phyloP scores from a whole-genome alignment of 2,888 invertebrate species.

The Aplocera efformata region DNA sequence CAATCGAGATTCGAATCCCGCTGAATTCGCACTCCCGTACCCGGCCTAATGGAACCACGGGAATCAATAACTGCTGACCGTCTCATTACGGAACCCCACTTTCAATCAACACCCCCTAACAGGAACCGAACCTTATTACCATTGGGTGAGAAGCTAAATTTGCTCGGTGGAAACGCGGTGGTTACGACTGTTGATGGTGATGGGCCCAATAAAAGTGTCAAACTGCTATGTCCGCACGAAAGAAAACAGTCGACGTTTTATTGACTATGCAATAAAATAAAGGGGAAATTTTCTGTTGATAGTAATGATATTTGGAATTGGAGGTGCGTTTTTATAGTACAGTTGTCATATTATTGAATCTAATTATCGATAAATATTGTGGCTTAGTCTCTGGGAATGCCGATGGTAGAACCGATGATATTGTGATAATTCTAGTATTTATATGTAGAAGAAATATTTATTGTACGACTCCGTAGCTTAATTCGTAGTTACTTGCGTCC shows the following conservation, averaged over 20 bases:
- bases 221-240: constrained; percentile 46
- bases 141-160: constrained; percentile 9
- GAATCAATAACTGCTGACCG: constrained; percentile 78
- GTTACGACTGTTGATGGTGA: constrained; percentile 18
- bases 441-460: no score
- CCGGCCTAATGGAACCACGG: constrained; percentile 41
- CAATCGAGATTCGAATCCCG: constrained; percentile 29
- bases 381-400: no score
- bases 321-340: constrained; percentile 9
- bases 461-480: no score
- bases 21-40: constrained; percentile 31
- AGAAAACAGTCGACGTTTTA: constrained; percentile 60
- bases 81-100: constrained; percentile 68
- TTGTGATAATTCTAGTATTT: no score
- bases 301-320: constrained; percentile 19
- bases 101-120: constrained; percentile 53
- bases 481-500: no score
- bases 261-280: constrained; percentile 61
- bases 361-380: no score
- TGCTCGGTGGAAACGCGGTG: not conserved
- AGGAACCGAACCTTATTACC: constrained; percentile 34
- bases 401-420: no score
- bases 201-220: constrained; percentile 34
- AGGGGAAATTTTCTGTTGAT: constrained; percentile 34
- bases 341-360: not conserved